Evolutionary conservation across 1,140 invertebrate species (phyloP), one percentile per base, ranked within the genome.

Genomic region (Anastrepha ludens): DNA sequence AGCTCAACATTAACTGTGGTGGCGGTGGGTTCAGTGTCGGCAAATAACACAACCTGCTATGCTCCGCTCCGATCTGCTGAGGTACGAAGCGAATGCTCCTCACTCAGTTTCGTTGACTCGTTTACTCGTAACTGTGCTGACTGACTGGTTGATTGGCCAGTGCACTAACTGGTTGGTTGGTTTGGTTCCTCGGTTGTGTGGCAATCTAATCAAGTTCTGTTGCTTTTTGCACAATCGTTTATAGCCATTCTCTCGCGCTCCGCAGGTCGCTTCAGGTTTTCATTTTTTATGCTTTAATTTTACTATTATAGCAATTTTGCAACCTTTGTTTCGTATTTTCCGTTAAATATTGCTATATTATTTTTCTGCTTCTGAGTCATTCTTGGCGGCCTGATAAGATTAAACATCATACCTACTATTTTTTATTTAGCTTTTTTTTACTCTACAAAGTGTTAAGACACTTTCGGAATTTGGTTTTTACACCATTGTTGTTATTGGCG

Each of bases 181-280:
- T 8, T 55, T 8, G 74, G 47, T 55, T 8, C 6, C 50, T 29
- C 9, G 74, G 3, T 9, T 50, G 8, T 81, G 74, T 58, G 47
- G 74, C 47, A 81, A 81, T 55, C 74, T 81, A 81, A 55, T 44
- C 74, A 47, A 58, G 74, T 81, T 81, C 47, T 81, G 74, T 81
- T 39, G 44, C 9, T 55, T 81, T 81, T 81, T 81, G 44, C 47
- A 55, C 74, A 81, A 81, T 55, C 74, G 47, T n/a, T 20, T 29
- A 81, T 55, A 29, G 74, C 74, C 70, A 81, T 81, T 50, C 74
- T 81, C 74, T 81, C 74, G 8, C 70, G 20, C 47, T 81, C 47
- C 20, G 8, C 70, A 20, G 9, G 74, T 47, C 74, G 20, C n/a
- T 55, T 55, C 47, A 55, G 74, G 8, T 15, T 74, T 74, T n/a